phyloP scores from a whole-genome alignment of 1,140 invertebrate species.

The Caenorhabditis briggsae region DNA sequence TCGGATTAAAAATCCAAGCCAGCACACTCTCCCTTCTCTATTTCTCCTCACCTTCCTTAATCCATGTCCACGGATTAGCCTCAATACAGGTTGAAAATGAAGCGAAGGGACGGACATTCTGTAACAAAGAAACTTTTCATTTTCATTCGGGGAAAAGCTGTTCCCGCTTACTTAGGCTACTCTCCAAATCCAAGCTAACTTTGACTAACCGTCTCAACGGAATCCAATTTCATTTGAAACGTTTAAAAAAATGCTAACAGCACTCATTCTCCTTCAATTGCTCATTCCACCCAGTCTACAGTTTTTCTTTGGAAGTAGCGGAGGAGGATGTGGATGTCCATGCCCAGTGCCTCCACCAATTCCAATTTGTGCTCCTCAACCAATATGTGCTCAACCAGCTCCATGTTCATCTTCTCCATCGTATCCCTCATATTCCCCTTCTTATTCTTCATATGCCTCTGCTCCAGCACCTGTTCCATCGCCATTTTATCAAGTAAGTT shows the following conservation, averaged over 20 bases:
- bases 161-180: not conserved
- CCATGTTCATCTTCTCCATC: constrained; percentile 35
- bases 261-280: constrained; percentile 18
- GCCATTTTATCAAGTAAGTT: constrained; percentile 46
- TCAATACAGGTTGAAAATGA: constrained; percentile 47
- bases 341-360: constrained; percentile 38
- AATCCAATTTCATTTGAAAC: not conserved
- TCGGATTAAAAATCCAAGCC: constrained; percentile 40
- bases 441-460: constrained; percentile 44
- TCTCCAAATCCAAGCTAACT: constrained; percentile 2
- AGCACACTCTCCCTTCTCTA: not conserved
- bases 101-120: constrained; percentile 36
- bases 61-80: constrained; percentile 17
- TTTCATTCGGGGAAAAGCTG: not conserved
- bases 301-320: constrained; percentile 24
- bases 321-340: constrained; percentile 54
- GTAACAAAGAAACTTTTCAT: constrained; percentile 43
- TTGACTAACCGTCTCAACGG: not conserved
- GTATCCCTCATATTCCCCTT: not conserved
- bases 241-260: constrained; percentile 14
- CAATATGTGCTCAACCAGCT: constrained; percentile 54
- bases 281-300: constrained; percentile 36
- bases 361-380: constrained; percentile 41
- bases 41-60: not conserved
- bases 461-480: constrained; percentile 3